Percentiles rank a stretch among this genome's conserved stretches.
Evolutionary conservation across 2,888 invertebrate species (phyloP).

Genomic region (Drosophila engyochracea): DNA sequence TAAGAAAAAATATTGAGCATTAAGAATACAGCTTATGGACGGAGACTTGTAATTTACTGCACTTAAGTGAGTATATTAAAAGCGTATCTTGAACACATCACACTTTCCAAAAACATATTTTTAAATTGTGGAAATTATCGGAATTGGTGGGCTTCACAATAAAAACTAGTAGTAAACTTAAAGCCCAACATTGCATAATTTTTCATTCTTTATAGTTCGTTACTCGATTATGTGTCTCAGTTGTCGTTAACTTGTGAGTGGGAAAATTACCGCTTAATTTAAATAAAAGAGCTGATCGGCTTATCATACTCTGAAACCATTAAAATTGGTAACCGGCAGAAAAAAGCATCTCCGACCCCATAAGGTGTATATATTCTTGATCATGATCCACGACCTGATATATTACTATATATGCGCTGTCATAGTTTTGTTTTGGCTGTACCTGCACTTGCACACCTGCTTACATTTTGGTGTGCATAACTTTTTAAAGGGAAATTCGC

Average conservation of each 20-base stretch:
- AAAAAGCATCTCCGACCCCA: neutral
- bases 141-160: neutral
- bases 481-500: neutral
- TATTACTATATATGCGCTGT: neutral
- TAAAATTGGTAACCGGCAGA: neutral
- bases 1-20: constrained; percentile 26
- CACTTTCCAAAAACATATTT: neutral
- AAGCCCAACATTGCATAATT: neutral
- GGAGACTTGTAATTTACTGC: constrained; percentile 68
- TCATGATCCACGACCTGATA: neutral
- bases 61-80: constrained; percentile 65
- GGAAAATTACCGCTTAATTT: neutral
- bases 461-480: neutral
- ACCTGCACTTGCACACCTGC: neutral
- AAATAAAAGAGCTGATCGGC: neutral
- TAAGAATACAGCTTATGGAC: constrained; percentile 32
- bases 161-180: neutral
- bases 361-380: neutral
- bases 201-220: neutral
- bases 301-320: neutral
- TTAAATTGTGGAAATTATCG: neutral
- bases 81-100: constrained; percentile 23
- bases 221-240: neutral
- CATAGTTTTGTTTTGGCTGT: neutral
- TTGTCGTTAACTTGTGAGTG: neutral